A percentile compares a stretch with the other conserved stretches of the same genome.
These are phyloP conservation scores for Noctua janthina DNA, from an alignment of 2,888 invertebrate genomes.

Conservation along the genomic window DNA sequence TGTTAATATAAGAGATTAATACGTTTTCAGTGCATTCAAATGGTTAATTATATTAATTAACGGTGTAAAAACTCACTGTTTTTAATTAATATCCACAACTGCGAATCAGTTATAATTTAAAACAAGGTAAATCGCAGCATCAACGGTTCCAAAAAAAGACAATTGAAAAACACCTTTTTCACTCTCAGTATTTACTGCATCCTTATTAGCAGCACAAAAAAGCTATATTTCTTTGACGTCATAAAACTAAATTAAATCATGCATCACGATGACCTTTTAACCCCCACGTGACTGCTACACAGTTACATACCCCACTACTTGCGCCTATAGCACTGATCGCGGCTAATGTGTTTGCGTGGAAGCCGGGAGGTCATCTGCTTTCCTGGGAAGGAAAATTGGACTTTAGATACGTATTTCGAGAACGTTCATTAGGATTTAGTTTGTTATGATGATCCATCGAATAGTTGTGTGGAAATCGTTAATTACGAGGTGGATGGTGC, in stretches of 20 bases:
- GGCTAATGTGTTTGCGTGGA: conserved; percentile 53
- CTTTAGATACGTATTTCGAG: conserved; percentile 30
- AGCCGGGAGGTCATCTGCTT: conserved; percentile 52
- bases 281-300: background rate
- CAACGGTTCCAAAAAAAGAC: background rate
- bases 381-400: conserved; percentile 47
- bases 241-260: conserved; percentile 8
- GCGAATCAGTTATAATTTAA: background rate
- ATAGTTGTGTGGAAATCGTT: background rate
- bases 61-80: background rate
- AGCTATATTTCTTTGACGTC: background rate
- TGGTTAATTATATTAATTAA: conserved; percentile 33
- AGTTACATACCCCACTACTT: conserved; percentile 20
- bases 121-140: background rate
- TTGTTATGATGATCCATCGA: background rate
- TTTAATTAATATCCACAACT: background rate
- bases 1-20: conserved; percentile 27
- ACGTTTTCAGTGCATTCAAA: conserved; percentile 37
- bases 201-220: background rate
- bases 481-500: background rate
- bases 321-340: conserved; percentile 43
- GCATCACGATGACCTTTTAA: conserved; percentile 27
- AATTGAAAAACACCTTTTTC: background rate
- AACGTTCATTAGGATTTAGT: conserved; percentile 10
- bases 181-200: background rate